Percentiles rank a stretch among this genome's conserved stretches.
These are phyloP conservation scores for Epinephelus fuscoguttatus DNA, from an alignment of 2,113 vertebrate genomes.

Conservation along the genomic window DNA sequence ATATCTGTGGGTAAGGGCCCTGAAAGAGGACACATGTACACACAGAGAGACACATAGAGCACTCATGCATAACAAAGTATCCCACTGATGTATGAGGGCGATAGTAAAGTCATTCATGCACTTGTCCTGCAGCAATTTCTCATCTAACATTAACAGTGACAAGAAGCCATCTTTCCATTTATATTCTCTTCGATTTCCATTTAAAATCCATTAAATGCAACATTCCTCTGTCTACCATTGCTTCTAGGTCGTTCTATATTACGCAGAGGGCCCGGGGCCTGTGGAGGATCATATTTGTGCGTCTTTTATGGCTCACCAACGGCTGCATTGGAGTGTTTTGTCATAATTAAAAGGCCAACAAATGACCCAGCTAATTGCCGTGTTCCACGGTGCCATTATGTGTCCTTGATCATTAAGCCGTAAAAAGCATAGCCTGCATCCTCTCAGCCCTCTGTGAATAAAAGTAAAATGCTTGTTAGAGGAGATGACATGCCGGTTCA, in stretches of 20 bases:
- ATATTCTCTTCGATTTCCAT: constrained; percentile 80
- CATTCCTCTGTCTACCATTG: constrained; percentile 67
- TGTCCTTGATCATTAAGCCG: constrained; percentile 69
- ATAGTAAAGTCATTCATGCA: constrained; percentile 52
- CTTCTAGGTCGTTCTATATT: constrained; percentile 73
- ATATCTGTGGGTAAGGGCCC: constrained; percentile 91
- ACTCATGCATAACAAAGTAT: constrained; percentile 32
- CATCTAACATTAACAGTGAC: constrained; percentile 61
- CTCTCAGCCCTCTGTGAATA: constrained; percentile 35
- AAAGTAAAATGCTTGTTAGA: constrained; percentile 58
- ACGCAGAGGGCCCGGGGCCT: constrained; percentile 69
- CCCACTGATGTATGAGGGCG: constrained; percentile 53
- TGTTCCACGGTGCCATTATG: constrained; percentile 69
- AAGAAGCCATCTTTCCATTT: constrained; percentile 76
- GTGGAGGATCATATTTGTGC: constrained; percentile 68
- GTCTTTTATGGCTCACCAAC: constrained; percentile 76
- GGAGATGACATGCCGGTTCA: constrained; percentile 33
- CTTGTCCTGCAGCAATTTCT: constrained; percentile 57
- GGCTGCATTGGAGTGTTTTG: constrained; percentile 67
- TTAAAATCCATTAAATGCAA: constrained; percentile 77
- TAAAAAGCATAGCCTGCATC: constrained; percentile 50
- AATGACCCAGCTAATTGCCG: constrained; percentile 73
- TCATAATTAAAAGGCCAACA: constrained; percentile 76
- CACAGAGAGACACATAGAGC: constrained; percentile 20
- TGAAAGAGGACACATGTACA: constrained; percentile 29